Evolutionary conservation across 1,140 invertebrate genomes (phyloP), one percentile per base, ranked within the genome.

Genomic region (Pomacea maculata): DNA sequence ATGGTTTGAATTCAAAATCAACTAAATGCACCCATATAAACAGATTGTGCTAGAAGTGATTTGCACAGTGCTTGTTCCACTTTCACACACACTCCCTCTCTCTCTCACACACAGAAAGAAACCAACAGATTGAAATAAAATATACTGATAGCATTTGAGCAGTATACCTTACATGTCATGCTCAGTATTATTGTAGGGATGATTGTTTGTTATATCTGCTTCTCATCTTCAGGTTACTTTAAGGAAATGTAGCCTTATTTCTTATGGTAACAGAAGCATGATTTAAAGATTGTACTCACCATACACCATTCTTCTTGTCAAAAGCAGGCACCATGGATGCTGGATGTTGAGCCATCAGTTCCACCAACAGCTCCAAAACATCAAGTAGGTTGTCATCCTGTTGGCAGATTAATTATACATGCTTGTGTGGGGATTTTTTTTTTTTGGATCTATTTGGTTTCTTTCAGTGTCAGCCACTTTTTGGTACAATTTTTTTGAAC

Each of bases 301-400:
- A 93, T 21, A 99, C 95, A 78, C 98, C 98, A 86, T 97, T 95
- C 93, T 99, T 99, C 64, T 95, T 95, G 92, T 99, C 98, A 92
- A 99, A 99, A 72, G 97, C 97, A 74, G 98, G 98, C 81, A 99
- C 97, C 96, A 99, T 98, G 4, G 97, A 98, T 73, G 97, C 96
- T 1, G 98, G 98, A 92, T 99, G 97, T 90, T 99, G 98, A 10
- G 97, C 97, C 96, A 99, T 98, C 65, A 99, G 92, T 3, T 96
- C 96, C 89, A 99, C 99, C 67, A 99, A 93, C 94, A 99, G 97
- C 93, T 99, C 96, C 73, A 99, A 92, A 3, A 99, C 98, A 91
- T 99, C 98, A 87, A 98, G 97, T 63, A 99, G 93, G 93, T 99
- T 99, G 92, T 99, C 98, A 93, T 99, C 98, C 95, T 98, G 86